Base-by-base conservation (phyloP, 2,113 vertebrate genomes). In the Coreoperca whiteheadi region DNA sequence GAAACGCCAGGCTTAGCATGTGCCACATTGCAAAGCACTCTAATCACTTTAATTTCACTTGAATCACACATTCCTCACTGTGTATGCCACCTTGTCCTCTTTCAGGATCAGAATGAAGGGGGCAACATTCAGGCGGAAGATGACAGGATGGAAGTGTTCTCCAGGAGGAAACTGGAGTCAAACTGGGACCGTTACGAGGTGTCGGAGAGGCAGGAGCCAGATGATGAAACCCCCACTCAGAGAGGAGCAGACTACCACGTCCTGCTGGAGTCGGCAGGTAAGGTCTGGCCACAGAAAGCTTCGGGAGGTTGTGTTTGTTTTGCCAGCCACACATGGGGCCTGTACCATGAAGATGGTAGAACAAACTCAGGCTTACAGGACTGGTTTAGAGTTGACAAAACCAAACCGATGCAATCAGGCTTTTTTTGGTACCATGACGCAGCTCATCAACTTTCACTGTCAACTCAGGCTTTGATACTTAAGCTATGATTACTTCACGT, bases 151-250 rank as follows among this genome's bases (percentile, higher is more conserved):
- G 84, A 79, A 59, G 90, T 92, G 74, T 98, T 96, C 90, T 97
- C 97, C 84, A 96, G 94, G 94, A 97, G 97, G 91, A 98, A 97
- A 81, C 92, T 99, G 34, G 83, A 96, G 87, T 97, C 98, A 57
- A 99, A 98, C 90, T 98, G 97, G 98, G 96, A 96, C 85, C 97
- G 97, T 63, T 99, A 98, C 53, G 75, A 96, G 75, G 96, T 94
- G 72, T 83, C 93, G 0, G 97, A 98, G 87, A 95, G 88, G 89
- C 90, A 93, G 66, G 90, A 92, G 57, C 57, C 63, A 0, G 86
- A 79, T 0, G 96, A 96, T 20, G 70, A 60, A 75, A 94, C 63
- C 48, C 97, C 96, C 53, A 88, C 94, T 6, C 95, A 96, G 90
- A 95, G 98, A 93, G 98, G 98, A 83, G 92, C 95, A 0, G 97